phyloP scores from a whole-genome alignment of 2,888 invertebrate genomes.

The Ceramica pisi region DNA sequence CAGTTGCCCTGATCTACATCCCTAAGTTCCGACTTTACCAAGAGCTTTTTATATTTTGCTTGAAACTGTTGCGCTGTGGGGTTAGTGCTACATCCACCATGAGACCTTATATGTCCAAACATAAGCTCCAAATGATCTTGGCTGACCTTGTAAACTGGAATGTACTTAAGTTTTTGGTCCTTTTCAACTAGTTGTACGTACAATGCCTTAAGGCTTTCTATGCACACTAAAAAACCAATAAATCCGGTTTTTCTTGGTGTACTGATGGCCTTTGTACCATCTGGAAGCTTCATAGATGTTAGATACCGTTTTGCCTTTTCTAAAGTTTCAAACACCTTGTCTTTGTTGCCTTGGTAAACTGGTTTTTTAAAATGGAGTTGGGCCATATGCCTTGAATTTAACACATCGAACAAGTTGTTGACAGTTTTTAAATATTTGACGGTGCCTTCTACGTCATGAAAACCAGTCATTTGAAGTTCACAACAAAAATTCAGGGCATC shows the following conservation, averaged over 20 bases:
- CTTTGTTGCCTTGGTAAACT: not conserved
- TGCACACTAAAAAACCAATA: not conserved
- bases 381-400: slow-evolving; percentile 8
- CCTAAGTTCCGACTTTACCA: too few species aligned
- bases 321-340: not conserved
- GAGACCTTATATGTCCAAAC: too few species aligned
- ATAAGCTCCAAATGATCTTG: too few species aligned
- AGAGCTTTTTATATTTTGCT: too few species aligned
- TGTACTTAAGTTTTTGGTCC: too few species aligned
- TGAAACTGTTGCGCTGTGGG: too few species aligned
- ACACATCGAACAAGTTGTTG: slow-evolving; percentile 5
- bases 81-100: too few species aligned
- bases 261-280: not conserved
- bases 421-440: slow-evolving; percentile 4
- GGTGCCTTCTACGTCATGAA: slow-evolving; percentile 4
- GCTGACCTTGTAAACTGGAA: too few species aligned
- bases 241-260: slow-evolving; percentile 2
- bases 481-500: slow-evolving; percentile 41
- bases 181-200: too few species aligned
- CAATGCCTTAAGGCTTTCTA: too few species aligned
- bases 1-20: too few species aligned
- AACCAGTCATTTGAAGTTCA: slow-evolving; percentile 10
- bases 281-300: not conserved
- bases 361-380: slow-evolving; percentile 1
- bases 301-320: not conserved